phyloP scores from a whole-genome alignment of 2,888 invertebrate genomes.

The Amphimallon solstitiale region DNA sequence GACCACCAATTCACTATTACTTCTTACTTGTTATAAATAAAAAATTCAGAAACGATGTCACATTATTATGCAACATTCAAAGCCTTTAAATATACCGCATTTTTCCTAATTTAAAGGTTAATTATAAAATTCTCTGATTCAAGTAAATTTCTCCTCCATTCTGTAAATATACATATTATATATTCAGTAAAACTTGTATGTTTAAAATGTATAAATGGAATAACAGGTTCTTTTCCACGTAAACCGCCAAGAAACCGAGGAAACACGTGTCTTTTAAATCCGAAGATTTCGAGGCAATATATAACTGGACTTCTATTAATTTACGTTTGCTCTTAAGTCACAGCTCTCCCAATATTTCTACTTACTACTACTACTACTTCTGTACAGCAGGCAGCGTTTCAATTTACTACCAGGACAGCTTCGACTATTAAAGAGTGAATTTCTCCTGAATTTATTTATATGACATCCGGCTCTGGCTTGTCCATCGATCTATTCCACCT shows the following conservation, averaged over 20 bases:
- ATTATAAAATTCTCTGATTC: no score
- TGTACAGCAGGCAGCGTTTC: no score
- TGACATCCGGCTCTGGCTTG: constrained; percentile 18
- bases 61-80: no score
- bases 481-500: neutral
- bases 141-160: neutral
- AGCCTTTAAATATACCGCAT: no score
- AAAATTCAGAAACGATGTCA: no score
- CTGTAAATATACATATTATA: neutral
- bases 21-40: no score
- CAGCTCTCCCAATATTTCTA: neutral
- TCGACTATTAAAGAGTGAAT: constrained; percentile 19
- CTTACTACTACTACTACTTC: no score
- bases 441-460: constrained; percentile 31
- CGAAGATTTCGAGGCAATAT: constrained; percentile 7
- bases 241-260: neutral
- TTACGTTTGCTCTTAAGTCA: constrained; percentile 24
- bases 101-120: no score
- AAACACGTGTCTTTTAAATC: constrained; percentile 12
- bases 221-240: constrained; percentile 11
- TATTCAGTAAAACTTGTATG: neutral
- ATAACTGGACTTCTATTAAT: constrained; percentile 21
- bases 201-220: constrained; percentile 19
- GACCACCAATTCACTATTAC: no score
- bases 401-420: neutral